Evolutionary conservation across 1,140 invertebrate genomes (phyloP).

Genomic region (Nephila pilipes): DNA sequence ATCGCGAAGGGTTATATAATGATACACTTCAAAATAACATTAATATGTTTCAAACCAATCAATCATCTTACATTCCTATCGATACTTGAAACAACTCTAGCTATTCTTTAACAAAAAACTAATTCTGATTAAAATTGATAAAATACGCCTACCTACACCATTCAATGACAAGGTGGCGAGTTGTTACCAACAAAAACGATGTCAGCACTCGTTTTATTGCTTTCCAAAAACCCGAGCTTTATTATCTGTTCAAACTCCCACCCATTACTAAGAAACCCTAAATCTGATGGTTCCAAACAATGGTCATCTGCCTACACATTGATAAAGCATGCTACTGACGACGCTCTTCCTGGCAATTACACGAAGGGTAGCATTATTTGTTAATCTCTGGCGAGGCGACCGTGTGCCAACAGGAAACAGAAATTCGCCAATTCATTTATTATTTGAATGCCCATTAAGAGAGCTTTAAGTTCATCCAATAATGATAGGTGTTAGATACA

Average conservation of each 20-base stretch:
- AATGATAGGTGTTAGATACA: slow-evolving; percentile 28
- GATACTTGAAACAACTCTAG: too few relatives aligned
- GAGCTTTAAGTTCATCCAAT: slow-evolving; percentile 33
- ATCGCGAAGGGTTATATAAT: too few relatives aligned
- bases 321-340: background rate
- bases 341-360: background rate
- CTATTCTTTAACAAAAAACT: too few relatives aligned
- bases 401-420: background rate
- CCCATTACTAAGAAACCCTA: background rate
- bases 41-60: too few relatives aligned
- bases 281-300: background rate
- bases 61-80: too few relatives aligned
- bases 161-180: background rate
- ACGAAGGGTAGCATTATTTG: background rate
- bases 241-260: background rate
- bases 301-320: background rate
- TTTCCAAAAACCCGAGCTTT: background rate
- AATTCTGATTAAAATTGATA: too few relatives aligned
- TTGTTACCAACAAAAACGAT: background rate
- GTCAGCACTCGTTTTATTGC: background rate
- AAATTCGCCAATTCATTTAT: slow-evolving; percentile 1
- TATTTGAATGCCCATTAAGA: background rate
- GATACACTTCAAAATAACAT: too few relatives aligned
- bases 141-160: background rate
- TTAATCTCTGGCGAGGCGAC: background rate